These are phyloP conservation scores for Orthonyx spaldingii DNA, from an alignment of 2,113 vertebrate genomes.

Conservation along the genomic window DNA sequence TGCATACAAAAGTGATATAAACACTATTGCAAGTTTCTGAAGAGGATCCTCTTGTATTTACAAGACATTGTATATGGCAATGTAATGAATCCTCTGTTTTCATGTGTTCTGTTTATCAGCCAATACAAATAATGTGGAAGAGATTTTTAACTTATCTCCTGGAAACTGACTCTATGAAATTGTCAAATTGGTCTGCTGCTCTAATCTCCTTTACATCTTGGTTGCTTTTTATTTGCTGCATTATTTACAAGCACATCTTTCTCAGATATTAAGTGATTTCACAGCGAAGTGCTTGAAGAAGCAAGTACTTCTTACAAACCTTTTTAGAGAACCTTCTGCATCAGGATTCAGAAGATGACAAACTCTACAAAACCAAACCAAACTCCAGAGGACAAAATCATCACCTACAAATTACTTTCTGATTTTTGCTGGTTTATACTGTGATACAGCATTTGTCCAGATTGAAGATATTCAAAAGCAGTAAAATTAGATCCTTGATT, in stretches of 20 bases:
- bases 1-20: background rate
- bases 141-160: background rate
- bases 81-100: background rate
- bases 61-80: background rate
- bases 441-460: background rate
- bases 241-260: background rate
- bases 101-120: background rate
- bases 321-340: background rate
- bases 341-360: background rate
- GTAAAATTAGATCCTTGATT: background rate
- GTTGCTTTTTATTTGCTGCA: conserved; percentile 41
- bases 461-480: background rate
- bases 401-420: background rate
- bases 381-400: background rate
- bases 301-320: background rate
- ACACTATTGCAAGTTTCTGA: background rate
- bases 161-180: conserved; percentile 1
- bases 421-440: background rate
- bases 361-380: background rate
- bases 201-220: conserved; percentile 46
- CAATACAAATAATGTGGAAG: background rate
- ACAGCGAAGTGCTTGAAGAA: conserved; percentile 1
- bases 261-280: background rate
- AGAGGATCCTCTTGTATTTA: background rate
- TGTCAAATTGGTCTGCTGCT: background rate